Percentiles rank a stretch among this genome's conserved stretches.
Evolutionary conservation across 2,113 vertebrate genomes (phyloP).

Genomic region (Dinomys branickii): DNA sequence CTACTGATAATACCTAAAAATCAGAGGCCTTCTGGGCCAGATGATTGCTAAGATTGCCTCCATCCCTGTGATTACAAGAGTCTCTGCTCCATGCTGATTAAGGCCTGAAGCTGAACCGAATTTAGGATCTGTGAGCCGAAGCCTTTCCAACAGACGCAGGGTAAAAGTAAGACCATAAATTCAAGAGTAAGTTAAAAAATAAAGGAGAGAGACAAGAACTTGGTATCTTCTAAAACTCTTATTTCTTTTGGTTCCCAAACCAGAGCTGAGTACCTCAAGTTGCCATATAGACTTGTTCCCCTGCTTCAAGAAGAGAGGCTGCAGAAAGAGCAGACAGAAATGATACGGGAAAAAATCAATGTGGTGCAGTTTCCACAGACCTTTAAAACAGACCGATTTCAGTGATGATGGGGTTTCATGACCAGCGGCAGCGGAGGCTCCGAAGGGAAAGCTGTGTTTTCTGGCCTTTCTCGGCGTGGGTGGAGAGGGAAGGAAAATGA

Average conservation of each 20-base stretch:
- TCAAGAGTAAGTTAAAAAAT: not conserved
- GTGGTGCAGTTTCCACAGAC: conserved; percentile 68
- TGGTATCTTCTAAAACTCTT: conserved; percentile 1
- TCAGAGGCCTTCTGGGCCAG: conserved; percentile 12
- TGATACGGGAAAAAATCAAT: conserved; percentile 73
- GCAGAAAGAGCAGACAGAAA: conserved; percentile 68
- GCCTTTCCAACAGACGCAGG: conserved; percentile 49
- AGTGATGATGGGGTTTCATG: conserved; percentile 69
- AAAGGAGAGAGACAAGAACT: conserved; percentile 3
- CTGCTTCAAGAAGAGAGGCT: conserved; percentile 46
- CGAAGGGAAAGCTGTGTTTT: conserved; percentile 49
- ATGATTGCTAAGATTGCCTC: conserved; percentile 50
- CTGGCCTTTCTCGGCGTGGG: conserved; percentile 34
- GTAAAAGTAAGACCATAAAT: conserved; percentile 58
- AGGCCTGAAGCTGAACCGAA: conserved; percentile 65
- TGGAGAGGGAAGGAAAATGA: not conserved
- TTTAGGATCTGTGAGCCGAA: conserved; percentile 66
- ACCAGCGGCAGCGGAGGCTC: conserved; percentile 13
- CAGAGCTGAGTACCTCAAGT: conserved; percentile 47
- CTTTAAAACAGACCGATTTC: conserved; percentile 73
- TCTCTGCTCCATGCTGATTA: conserved; percentile 50
- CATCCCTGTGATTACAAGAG: conserved; percentile 54
- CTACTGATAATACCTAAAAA: conserved; percentile 35
- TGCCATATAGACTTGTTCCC: conserved; percentile 36
- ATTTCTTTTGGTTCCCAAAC: conserved; percentile 59